Conservation (phyloP, 2,797 vertebrate species). For the Vultur gryphus region DNA sequence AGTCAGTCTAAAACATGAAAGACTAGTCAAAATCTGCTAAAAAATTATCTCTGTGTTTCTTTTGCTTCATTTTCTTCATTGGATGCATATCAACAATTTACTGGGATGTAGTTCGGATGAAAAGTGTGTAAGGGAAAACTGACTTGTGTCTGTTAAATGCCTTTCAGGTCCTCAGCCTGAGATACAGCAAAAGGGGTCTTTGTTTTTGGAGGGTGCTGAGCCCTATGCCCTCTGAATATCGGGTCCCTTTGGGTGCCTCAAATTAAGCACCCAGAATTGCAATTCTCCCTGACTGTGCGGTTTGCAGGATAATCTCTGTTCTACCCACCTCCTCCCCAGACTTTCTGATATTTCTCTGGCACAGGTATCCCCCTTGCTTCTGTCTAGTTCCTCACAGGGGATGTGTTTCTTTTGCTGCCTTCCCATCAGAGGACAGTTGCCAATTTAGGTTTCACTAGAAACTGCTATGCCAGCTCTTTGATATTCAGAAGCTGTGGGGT, state of each 20-base stretch:
- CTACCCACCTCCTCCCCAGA: neutral
- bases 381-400: neutral
- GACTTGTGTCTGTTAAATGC: neutral
- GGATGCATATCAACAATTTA: neutral
- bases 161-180: neutral
- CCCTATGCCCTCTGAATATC: neutral
- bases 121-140: neutral
- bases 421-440: neutral
- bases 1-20: neutral
- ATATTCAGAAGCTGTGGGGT: neutral
- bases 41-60: neutral
- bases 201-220: neutral
- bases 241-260: neutral
- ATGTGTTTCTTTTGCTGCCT: neutral
- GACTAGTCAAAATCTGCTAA: neutral
- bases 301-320: neutral
- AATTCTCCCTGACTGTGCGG: neutral
- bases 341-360: neutral
- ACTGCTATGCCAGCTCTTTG: conserved; percentile 18
- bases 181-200: neutral
- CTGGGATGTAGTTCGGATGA: neutral
- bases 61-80: neutral
- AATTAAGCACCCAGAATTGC: neutral
- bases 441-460: neutral
- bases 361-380: neutral